These are phyloP conservation scores for Tangara arthus DNA, from an alignment of 2,797 vertebrate genomes.

Conservation along the genomic window DNA sequence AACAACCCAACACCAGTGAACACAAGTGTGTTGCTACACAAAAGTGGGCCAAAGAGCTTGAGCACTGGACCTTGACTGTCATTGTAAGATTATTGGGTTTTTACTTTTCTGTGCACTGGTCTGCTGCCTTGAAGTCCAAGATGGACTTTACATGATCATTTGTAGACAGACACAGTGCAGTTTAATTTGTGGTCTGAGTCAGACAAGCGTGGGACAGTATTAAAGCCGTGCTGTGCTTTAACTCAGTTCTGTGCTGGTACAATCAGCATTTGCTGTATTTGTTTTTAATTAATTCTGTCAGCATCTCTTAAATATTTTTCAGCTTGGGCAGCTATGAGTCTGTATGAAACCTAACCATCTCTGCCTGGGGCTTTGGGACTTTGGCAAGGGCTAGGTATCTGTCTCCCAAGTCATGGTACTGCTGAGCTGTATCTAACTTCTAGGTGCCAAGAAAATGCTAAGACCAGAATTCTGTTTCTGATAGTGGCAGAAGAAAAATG, in stretches of 20 bases:
- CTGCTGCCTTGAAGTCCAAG: background rate
- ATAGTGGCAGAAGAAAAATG: background rate
- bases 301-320: background rate
- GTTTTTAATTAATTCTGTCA: slow-evolving; percentile 7
- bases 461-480: background rate
- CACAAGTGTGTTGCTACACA: background rate
- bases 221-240: background rate
- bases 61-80: background rate
- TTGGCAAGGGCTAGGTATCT: background rate
- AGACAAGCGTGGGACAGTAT: background rate
- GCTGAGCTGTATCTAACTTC: background rate
- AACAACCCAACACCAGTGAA: background rate
- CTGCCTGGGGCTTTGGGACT: background rate
- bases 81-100: background rate
- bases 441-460: background rate
- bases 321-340: background rate
- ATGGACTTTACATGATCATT: background rate
- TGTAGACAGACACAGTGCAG: background rate
- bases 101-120: background rate
- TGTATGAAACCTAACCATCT: background rate
- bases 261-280: background rate
- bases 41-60: background rate
- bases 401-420: background rate
- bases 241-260: background rate
- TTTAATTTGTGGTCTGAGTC: background rate